Conservation (phyloP, 1,140 invertebrate genomes). For the Mylabris phalerata region DNA sequence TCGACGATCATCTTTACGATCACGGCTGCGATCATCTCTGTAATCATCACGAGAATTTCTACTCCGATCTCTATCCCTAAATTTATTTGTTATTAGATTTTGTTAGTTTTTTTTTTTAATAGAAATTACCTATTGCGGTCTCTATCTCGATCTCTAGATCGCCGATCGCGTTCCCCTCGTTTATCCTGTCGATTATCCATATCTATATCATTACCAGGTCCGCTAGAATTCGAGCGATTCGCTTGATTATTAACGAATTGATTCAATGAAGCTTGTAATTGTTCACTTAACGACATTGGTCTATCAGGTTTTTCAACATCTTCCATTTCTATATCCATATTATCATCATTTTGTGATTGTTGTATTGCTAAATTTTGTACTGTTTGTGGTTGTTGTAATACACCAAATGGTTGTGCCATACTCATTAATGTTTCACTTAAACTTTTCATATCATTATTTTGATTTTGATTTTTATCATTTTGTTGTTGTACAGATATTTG, state of each 20-base stretch:
- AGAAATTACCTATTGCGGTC: not conserved
- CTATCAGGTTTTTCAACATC: conserved; percentile 42
- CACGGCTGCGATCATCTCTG: conserved; percentile 18
- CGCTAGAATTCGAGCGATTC: not conserved
- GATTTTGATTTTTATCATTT: not conserved
- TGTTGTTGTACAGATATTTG: conserved; percentile 1
- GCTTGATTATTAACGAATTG: conserved; percentile 10
- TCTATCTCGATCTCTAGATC: not conserved
- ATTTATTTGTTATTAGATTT: not conserved
- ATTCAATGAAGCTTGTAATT: conserved; percentile 37
- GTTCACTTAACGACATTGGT: conserved; percentile 27
- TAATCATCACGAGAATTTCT: conserved; percentile 23
- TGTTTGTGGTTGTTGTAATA: conserved; percentile 47
- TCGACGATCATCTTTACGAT: conserved; percentile 32
- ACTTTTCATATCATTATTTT: conserved; percentile 20
- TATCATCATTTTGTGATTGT: conserved; percentile 50
- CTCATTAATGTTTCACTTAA: conserved; percentile 29
- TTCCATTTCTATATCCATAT: conserved; percentile 59
- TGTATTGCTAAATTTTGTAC: conserved; percentile 10
- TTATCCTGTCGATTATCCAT: not conserved
- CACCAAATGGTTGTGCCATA: conserved; percentile 28
- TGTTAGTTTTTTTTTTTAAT: too few relatives aligned
- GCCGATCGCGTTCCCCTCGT: not conserved
- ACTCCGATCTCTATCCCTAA: conserved; percentile 16
- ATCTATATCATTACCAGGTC: not conserved